Conservation (phyloP, 2,797 vertebrate species). For the Clamator glandarius region DNA sequence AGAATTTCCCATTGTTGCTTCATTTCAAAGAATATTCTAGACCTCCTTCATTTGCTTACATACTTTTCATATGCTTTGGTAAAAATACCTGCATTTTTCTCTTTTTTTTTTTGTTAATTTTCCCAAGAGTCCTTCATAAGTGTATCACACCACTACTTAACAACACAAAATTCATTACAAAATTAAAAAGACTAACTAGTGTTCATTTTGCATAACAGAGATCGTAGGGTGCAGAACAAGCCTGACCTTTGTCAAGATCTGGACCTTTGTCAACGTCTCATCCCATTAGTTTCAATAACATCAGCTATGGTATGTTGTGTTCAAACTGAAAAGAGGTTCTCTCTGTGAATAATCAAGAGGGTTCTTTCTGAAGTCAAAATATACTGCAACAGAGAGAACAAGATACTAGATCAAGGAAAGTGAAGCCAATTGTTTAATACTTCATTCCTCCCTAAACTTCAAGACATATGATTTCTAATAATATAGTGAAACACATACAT, state of each 20-base stretch:
- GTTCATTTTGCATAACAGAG: neutral
- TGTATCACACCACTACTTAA: neutral
- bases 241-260: neutral
- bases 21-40: neutral
- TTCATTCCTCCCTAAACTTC: neutral
- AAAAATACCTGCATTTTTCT: conserved; percentile 1
- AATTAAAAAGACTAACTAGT: neutral
- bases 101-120: neutral
- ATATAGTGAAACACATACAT: neutral
- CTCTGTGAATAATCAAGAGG: neutral
- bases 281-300: neutral
- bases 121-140: neutral
- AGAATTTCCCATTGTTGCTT: neutral
- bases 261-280: neutral
- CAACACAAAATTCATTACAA: neutral
- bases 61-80: neutral
- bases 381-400: neutral
- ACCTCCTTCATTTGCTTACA: neutral
- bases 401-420: neutral
- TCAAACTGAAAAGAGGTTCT: neutral
- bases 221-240: neutral
- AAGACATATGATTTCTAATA: neutral
- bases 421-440: neutral
- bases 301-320: neutral
- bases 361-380: neutral